Evolutionary conservation across 2,888 invertebrate genomes (phyloP), one percentile per base, ranked within the genome.

Genomic region (Sesia bembeciformis): DNA sequence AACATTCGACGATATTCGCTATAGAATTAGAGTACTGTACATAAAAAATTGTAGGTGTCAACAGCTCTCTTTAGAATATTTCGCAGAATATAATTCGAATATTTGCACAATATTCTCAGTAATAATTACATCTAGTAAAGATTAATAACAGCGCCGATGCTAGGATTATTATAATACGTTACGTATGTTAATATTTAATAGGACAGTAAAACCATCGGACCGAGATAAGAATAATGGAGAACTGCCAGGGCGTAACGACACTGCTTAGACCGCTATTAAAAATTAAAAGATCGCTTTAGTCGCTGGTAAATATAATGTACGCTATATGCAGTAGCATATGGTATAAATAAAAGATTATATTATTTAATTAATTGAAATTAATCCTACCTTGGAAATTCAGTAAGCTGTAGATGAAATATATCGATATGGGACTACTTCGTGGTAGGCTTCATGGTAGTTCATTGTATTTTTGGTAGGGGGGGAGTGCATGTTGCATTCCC

Each of bases 191-290:
- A 39, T 75, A 63, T 71, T 70, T 80, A 83, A 84, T 84, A 81
- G 84, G 79, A 85, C 79, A 81, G 79, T 77, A 76, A 75, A 81
- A 59, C 63, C 85, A 78, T 62, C 82, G 73, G 75, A 84, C 73
- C 87, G 78, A 65, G 61, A 67, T 78, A 65, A 66, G 64, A 61
- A 78, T 84, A 81, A 84, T 84, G 78, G 78, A 72, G 64, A 72
- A 63, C 64, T 75, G 79, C 64, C 79, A 76, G 72, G 70, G 74
- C 81, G 81, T 77, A 76, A 82, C 84, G 81, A 65, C 68, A 65
- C 61, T 63, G 68, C 69, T 71, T 66, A 68, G 62, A 60, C 59
- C 60, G 68, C 64, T 69, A 66, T 65, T 68, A 69, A 69, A 69
- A 72, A 70, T 70, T 72, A 70, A 70, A 71, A 70, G 68, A 67